Conservation (phyloP, 2,888 invertebrate species). For the Thereva nobilitata region DNA sequence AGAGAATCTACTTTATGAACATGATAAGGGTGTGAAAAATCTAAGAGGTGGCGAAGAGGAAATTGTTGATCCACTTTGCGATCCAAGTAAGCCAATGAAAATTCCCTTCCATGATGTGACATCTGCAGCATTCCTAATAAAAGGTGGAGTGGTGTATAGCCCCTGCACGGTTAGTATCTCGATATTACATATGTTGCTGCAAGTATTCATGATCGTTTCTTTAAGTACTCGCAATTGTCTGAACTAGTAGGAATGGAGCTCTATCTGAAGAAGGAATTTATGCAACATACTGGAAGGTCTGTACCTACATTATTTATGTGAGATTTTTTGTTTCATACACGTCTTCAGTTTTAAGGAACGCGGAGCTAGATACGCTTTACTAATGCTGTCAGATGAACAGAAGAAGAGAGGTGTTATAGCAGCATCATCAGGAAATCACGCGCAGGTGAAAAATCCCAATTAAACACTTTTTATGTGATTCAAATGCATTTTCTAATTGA, state of each 20-base stretch:
- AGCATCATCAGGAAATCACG: conserved; percentile 94
- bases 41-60: background rate
- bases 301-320: too few relatives aligned
- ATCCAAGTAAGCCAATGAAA: conserved; percentile 69
- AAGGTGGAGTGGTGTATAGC: conserved; percentile 82
- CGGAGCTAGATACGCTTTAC: conserved; percentile 84
- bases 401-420: conserved; percentile 82
- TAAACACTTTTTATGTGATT: background rate
- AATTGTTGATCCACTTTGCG: conserved; percentile 62
- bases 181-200: background rate
- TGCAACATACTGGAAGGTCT: conserved; percentile 91
- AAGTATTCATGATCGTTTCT: background rate
- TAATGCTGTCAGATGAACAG: conserved; percentile 74
- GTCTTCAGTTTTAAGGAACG: conserved; percentile 84
- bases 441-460: conserved; percentile 60
- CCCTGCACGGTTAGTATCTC: conserved; percentile 67
- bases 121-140: conserved; percentile 86
- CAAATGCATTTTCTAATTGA: background rate
- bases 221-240: conserved; percentile 82
- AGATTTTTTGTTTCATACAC: too few relatives aligned
- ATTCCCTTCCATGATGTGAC: conserved; percentile 85
- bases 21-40: too few relatives aligned
- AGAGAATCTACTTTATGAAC: too few relatives aligned
- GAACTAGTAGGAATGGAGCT: conserved; percentile 79
- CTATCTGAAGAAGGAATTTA: conserved; percentile 91